Evolutionary conservation across 2,113 vertebrate genomes (phyloP), one percentile per base, ranked within the genome.

Genomic region (Epinephelus moara): DNA sequence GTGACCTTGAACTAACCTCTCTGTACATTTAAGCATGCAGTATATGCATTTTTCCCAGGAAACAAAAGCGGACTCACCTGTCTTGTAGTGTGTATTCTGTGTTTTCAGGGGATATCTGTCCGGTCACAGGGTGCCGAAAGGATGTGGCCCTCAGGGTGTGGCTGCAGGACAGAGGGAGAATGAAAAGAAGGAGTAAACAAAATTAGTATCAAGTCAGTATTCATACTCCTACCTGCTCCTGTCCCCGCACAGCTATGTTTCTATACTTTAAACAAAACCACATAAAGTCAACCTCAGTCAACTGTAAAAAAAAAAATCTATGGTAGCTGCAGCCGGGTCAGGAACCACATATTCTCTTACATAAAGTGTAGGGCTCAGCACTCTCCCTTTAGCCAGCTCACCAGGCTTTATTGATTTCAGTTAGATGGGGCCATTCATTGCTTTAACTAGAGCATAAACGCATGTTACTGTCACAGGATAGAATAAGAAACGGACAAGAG

Each of bases 71-170:
- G 91, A 97, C 98, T 97, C 95, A 99, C 98, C 96, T 96, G 94
- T 99, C 97, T 89, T 95, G 97, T 69, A 99, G 96, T 90, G 97
- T 93, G 94, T 98, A 99, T 93, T 99, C 98, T 73, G 94, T 95
- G 91, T 99, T 99, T 95, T 99, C 98, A 62, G 97, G 95, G 84
- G 98, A 99, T 93, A 99, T 97, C 91, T 99, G 96, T 88, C 97
- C 96, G 15, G 97, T 99, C 94, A 98, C 96, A 87, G 98, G 98
- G 94, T 99, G 98, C 75, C 96, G 96, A 95, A 99, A 99, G 0
- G 97, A 96, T 7, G 97, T 97, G 71, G 95, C 93, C 93, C 96
- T 97, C 91, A 97, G 96, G 95, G 98, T 99, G 96, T 99, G 98
- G 94, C 98, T 99, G 94, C 82, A 94, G 89, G 63, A 87, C 59